Evolutionary conservation across 2,113 vertebrate species (phyloP).

Genomic region (Phalacrocorax carbo): DNA sequence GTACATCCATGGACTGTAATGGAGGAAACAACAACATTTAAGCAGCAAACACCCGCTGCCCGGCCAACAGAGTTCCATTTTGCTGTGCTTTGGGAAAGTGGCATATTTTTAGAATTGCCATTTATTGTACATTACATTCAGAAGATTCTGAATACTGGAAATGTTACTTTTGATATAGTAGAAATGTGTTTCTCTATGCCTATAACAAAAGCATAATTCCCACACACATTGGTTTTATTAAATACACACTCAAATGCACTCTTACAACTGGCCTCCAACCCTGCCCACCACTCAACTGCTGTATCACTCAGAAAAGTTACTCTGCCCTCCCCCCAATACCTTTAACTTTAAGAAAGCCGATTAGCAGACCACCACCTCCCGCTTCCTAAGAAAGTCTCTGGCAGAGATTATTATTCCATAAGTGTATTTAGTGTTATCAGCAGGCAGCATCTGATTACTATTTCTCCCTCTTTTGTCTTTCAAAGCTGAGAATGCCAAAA

Average conservation of each 20-base stretch:
- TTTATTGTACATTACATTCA: background rate
- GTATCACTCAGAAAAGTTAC: background rate
- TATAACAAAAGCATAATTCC: background rate
- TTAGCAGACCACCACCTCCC: background rate
- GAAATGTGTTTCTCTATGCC: background rate
- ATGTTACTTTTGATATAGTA: background rate
- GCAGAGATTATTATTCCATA: background rate
- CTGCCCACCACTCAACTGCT: background rate
- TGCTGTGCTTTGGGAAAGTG: background rate
- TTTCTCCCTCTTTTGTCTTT: background rate
- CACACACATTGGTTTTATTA: rapidly evolving
- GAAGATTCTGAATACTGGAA: background rate
- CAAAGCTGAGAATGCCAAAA: background rate
- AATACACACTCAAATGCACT: rapidly evolving
- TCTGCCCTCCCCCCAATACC: background rate
- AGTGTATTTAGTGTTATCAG: background rate
- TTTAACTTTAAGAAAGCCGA: background rate
- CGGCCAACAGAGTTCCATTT: background rate
- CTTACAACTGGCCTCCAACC: rapidly evolving
- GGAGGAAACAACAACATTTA: background rate
- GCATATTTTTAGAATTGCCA: background rate
- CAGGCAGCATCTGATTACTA: background rate
- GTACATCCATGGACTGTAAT: rapidly evolving
- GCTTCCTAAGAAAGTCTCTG: background rate
- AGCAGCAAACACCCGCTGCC: background rate